Evolutionary conservation across 2,113 vertebrate genomes (phyloP), one percentile per base, ranked within the genome.

Genomic region (Crotalus horridus): DNA sequence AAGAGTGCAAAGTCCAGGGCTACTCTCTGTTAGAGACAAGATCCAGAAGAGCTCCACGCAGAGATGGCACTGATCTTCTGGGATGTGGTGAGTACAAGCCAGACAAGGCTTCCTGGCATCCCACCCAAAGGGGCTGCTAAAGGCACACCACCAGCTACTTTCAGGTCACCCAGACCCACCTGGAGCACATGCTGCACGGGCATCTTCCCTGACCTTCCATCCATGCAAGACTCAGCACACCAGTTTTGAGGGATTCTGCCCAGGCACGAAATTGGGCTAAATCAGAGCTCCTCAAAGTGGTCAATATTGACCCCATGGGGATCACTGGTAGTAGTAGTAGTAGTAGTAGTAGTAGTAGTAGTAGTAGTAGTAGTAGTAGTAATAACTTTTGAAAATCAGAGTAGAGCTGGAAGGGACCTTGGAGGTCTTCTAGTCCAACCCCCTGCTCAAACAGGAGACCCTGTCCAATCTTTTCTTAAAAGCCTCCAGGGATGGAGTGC

Each of bases 21-120:
- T 43, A 10, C 29, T 55, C 43, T 53, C 29, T 39, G 93, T 91
- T 61, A 90, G 90, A 90, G 69, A 15, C 5, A 55, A 33, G 64
- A 23, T 26, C 24, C 88, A 39, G 24, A 43, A 92, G 0, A 24
- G 89, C 92, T 81, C 43, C 2, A 81, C 46, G 1, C 90, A 94
- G 92, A 94, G 24, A 97, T 97, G 96, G 94, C 94, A 0, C 0
- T 90, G 24, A 95, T 94, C 59, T 88, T 96, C 23, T 89, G 95
- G 69, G 89, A 96, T 92, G 91, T 96, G 94, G 96, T 96, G 24
- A 96, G 96, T 94, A 8, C 15, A 12, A 15, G 11, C 56, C 85
- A 46, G n/a, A 39, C 69, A 24, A 29, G 3, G 21, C 54, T 58
- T 89, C 51, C 29, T 7, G 46, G 13, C 46, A 48, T 8, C 26